Conservation (phyloP, 2,113 vertebrate genomes). For the Zosterops pallidus region DNA sequence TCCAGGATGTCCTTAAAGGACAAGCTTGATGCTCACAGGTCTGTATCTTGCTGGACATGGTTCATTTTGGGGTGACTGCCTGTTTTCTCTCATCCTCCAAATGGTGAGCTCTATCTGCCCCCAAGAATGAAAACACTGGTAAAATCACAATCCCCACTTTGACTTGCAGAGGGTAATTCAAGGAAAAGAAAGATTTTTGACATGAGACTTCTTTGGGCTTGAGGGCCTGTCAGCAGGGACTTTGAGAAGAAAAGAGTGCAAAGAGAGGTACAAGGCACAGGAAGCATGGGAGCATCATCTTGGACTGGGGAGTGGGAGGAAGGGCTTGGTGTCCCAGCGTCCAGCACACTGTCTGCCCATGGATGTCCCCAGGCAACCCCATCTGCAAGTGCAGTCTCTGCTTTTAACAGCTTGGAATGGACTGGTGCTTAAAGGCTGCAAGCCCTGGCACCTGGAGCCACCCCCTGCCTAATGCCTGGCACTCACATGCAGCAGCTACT, state of each 20-base stretch:
- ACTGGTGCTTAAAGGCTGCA: neutral
- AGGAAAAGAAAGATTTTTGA: neutral
- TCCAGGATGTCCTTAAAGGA: neutral
- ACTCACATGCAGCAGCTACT: neutral
- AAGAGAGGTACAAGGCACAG: neutral
- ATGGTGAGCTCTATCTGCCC: accelerated
- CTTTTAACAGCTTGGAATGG: neutral
- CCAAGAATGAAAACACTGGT: neutral
- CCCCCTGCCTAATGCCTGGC: neutral
- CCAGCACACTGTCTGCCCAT: accelerated
- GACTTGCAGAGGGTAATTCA: neutral
- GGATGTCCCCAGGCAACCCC: neutral
- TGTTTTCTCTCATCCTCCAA: neutral
- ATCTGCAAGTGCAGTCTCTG: neutral
- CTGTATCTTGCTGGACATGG: neutral
- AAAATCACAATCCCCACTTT: neutral
- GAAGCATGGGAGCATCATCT: neutral
- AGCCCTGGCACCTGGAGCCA: neutral
- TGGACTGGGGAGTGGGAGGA: neutral
- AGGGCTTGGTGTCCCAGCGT: neutral
- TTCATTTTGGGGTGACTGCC: neutral
- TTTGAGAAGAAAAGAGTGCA: neutral
- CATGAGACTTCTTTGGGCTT: neutral
- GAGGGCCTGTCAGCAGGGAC: neutral
- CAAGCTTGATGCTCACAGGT: neutral